Percentiles rank a stretch among this genome's conserved stretches.
These are phyloP conservation scores for Stylophora pistillata DNA, from an alignment of 64 coral and sea anemone genomes.

Conservation along the genomic window DNA sequence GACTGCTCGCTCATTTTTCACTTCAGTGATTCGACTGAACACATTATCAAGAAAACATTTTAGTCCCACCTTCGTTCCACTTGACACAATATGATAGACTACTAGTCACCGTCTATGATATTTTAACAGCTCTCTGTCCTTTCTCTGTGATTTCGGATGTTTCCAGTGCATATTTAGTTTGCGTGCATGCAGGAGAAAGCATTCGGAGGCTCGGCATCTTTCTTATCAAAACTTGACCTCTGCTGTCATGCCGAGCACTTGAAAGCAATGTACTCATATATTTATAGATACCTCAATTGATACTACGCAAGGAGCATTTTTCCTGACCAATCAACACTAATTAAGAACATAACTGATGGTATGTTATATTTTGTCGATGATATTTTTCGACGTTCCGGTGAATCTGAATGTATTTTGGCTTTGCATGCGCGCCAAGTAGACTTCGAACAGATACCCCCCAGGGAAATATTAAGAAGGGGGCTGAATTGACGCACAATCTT, in stretches of 20 bases:
- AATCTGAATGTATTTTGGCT: neutral
- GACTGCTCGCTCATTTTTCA: conserved; percentile 1
- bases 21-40: conserved; percentile 1
- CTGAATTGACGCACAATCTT: neutral
- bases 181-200: conserved; percentile 6
- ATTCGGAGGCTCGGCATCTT: neutral
- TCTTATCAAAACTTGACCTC: conserved; percentile 51
- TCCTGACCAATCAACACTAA: conserved; percentile 8
- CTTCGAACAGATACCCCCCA: neutral
- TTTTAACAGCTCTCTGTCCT: neutral
- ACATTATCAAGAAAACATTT: neutral
- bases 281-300: conserved; percentile 30
- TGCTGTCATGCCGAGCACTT: neutral
- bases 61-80: neutral
- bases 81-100: neutral
- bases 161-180: conserved; percentile 13
- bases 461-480: neutral
- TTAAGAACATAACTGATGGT: neutral
- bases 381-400: neutral
- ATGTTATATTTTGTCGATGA: conserved; percentile 6
- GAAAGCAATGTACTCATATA: conserved; percentile 20
- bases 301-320: conserved; percentile 3
- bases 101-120: neutral
- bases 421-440: neutral
- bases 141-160: neutral